Evolutionary conservation across 2,888 invertebrate species (phyloP).

Genomic region (Eristalis arbustorum): DNA sequence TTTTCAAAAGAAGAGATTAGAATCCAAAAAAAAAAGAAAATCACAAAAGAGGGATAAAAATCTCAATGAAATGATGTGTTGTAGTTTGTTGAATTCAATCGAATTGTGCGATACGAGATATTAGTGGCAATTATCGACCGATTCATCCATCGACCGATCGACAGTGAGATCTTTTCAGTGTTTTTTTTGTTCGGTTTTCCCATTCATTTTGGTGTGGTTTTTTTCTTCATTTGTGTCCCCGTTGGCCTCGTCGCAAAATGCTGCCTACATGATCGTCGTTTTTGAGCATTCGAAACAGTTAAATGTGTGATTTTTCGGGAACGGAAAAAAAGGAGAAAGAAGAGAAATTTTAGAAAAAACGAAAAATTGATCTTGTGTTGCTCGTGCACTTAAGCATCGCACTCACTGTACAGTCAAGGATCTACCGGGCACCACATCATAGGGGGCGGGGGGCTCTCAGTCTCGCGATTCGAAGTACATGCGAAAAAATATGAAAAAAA

Average conservation of each 20-base stretch:
- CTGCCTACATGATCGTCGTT: neutral
- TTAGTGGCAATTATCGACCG: constrained; percentile 55
- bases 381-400: constrained; percentile 18
- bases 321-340: too few species aligned
- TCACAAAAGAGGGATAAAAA: constrained; percentile 11
- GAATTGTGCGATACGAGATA: constrained; percentile 36
- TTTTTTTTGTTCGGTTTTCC: neutral
- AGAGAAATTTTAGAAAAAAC: neutral
- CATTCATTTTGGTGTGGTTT: neutral
- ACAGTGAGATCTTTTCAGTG: constrained; percentile 3
- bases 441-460: constrained; percentile 68
- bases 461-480: neutral
- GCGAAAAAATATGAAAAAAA: constrained; percentile 44
- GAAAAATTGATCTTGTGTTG: constrained; percentile 18
- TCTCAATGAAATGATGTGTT: constrained; percentile 4
- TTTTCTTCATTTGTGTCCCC: neutral
- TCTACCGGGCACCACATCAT: neutral
- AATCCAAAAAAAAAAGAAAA: constrained; percentile 14
- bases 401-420: constrained; percentile 5
- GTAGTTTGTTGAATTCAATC: constrained; percentile 5
- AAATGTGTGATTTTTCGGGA: constrained; percentile 20
- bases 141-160: constrained; percentile 6
- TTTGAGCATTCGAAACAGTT: constrained; percentile 37
- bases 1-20: constrained; percentile 33
- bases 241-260: neutral